Evolutionary conservation across 2,797 vertebrate species (phyloP).

Genomic region (Perodicticus potto): DNA sequence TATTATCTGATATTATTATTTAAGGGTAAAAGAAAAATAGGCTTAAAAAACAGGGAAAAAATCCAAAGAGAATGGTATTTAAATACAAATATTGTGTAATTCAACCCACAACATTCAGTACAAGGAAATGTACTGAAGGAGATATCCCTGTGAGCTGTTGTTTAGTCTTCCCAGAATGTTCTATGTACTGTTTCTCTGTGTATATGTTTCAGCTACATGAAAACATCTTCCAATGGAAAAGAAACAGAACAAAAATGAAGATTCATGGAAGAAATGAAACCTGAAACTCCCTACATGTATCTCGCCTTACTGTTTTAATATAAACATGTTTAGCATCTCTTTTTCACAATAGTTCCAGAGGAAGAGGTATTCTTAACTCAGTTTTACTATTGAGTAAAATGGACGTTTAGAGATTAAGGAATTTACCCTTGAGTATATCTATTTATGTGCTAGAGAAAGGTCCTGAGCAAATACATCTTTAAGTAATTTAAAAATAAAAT

Average conservation of each 20-base stretch:
- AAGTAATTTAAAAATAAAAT: constrained; percentile 27
- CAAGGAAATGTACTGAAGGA: not conserved
- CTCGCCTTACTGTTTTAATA: not conserved
- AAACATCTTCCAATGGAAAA: not conserved
- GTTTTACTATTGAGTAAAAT: not conserved
- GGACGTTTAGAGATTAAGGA: not conserved
- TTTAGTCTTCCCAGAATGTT: not conserved
- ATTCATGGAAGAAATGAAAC: not conserved
- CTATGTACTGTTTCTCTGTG: not conserved
- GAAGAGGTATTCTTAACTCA: not conserved
- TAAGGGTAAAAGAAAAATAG: not conserved
- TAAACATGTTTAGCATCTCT: not conserved
- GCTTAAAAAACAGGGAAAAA: not conserved
- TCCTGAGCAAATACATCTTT: not conserved
- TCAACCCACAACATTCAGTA: not conserved
- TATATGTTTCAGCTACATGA: not conserved
- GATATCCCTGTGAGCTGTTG: not conserved
- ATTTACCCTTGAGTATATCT: not conserved
- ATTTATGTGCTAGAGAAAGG: not conserved
- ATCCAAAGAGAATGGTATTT: not conserved
- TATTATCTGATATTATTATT: not conserved
- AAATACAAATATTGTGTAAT: not conserved
- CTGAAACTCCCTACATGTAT: too few relatives aligned
- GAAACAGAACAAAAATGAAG: not conserved
- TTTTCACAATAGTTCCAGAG: not conserved